These are phyloP conservation scores for Octodon degus DNA, from an alignment of 2,113 vertebrate species.

Conservation along the genomic window DNA sequence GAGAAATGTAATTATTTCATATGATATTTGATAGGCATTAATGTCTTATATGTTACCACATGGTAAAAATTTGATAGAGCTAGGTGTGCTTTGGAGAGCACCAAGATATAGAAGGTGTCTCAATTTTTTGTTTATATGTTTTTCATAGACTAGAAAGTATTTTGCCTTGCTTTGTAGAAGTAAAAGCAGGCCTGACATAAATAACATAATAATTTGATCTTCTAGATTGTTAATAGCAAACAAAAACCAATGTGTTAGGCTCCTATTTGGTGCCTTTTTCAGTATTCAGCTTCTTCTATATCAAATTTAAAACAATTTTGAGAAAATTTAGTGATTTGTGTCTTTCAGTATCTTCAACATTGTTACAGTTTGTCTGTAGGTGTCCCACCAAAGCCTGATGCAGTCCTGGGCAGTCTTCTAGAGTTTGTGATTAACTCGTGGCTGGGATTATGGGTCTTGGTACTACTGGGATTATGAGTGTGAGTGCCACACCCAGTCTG, in stretches of 20 bases:
- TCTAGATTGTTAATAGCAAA: background rate
- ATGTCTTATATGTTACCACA: background rate
- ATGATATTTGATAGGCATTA: background rate
- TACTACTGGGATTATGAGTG: too few relatives aligned
- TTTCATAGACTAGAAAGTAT: background rate
- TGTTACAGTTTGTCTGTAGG: too few relatives aligned
- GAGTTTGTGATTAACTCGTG: too few relatives aligned
- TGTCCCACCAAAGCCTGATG: too few relatives aligned
- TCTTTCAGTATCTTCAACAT: background rate
- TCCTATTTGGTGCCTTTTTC: background rate
- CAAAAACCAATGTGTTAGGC: background rate
- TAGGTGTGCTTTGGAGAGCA: background rate
- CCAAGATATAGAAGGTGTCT: background rate
- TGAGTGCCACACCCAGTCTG: too few relatives aligned
- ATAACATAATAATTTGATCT: background rate
- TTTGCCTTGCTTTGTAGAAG: background rate
- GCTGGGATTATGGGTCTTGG: too few relatives aligned
- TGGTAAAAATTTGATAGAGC: background rate
- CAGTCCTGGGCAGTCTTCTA: too few relatives aligned
- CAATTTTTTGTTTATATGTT: background rate
- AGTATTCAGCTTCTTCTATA: background rate
- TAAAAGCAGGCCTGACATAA: background rate
- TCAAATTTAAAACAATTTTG: background rate
- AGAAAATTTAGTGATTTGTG: background rate
- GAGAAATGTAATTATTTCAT: background rate